These are phyloP conservation scores for Zonotrichia albicollis DNA, from an alignment of 2,797 vertebrate species.

Conservation along the genomic window DNA sequence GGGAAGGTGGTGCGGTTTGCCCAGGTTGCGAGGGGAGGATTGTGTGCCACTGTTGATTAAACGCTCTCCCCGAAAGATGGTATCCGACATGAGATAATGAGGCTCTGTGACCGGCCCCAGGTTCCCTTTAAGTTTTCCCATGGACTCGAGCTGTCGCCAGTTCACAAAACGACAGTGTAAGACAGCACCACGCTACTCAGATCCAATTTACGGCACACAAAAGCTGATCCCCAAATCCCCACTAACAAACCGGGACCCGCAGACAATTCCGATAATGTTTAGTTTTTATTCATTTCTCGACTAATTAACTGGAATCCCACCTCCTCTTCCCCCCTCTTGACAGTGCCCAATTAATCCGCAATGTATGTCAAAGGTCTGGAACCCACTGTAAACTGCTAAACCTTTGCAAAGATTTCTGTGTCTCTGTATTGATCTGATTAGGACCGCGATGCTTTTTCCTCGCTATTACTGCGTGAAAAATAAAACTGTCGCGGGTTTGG, in stretches of 20 bases:
- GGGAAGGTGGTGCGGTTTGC: neutral
- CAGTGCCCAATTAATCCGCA: slow-evolving; percentile 90
- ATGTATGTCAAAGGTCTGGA: slow-evolving; percentile 88
- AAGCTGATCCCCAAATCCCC: slow-evolving; percentile 93
- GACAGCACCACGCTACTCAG: slow-evolving; percentile 87
- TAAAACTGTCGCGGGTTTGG: neutral
- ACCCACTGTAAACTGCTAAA: slow-evolving; percentile 83
- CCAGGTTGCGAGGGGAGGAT: neutral
- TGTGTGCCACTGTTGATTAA: slow-evolving; percentile 78
- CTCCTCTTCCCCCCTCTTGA: slow-evolving; percentile 78
- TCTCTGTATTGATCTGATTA: slow-evolving; percentile 92
- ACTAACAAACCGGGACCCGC: slow-evolving; percentile 85
- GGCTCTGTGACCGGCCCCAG: slow-evolving; percentile 69
- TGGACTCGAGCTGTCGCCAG: slow-evolving; percentile 88
- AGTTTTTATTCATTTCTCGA: slow-evolving; percentile 86
- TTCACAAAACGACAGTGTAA: slow-evolving; percentile 88
- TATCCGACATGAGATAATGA: slow-evolving; percentile 89
- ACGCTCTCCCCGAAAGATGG: slow-evolving; percentile 80
- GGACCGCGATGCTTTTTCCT: slow-evolving; percentile 41
- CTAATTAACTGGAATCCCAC: slow-evolving; percentile 98
- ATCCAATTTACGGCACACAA: slow-evolving; percentile 92
- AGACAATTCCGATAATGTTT: slow-evolving; percentile 89
- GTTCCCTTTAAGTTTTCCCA: slow-evolving; percentile 86
- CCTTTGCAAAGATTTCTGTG: slow-evolving; percentile 88
- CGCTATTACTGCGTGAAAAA: slow-evolving; percentile 74